phyloP scores from a whole-genome alignment of 2,888 invertebrate genomes.

The Andrena camellia region DNA sequence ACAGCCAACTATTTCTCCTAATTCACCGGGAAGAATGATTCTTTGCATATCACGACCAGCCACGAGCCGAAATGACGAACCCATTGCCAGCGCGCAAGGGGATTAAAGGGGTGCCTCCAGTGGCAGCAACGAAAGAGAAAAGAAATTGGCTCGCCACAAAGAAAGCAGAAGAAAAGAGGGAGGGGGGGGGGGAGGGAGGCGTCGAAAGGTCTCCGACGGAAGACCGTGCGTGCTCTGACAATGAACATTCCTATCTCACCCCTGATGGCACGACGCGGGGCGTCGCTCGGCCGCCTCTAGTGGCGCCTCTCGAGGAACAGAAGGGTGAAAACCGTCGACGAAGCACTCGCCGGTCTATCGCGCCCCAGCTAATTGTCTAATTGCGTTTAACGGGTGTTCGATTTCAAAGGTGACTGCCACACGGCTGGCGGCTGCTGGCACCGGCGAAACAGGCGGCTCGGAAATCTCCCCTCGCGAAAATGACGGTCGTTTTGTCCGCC shows the following conservation, averaged over 20 bases:
- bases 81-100: too few species aligned
- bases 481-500: conserved; percentile 23
- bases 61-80: too few species aligned
- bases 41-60: not conserved
- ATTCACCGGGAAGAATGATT: not conserved
- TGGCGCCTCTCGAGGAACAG: conserved; percentile 64
- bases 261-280: conserved; percentile 64
- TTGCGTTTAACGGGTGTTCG: conserved; percentile 74
- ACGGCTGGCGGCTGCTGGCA: not conserved
- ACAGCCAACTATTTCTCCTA: too few species aligned
- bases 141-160: conserved; percentile 29
- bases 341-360: conserved; percentile 71
- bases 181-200: not conserved
- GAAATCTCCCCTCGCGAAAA: conserved; percentile 11
- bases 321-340: conserved; percentile 77
- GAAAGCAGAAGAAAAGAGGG: conserved; percentile 24
- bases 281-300: conserved; percentile 62
- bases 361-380: conserved; percentile 71
- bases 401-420: conserved; percentile 57
- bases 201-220: conserved; percentile 32
- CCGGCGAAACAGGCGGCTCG: conserved; percentile 1
- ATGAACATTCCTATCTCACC: conserved; percentile 78
- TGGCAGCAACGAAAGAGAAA: not conserved
- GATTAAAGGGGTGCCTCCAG: too few species aligned
- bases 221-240: conserved; percentile 80